phyloP scores from a whole-genome alignment of 2,888 invertebrate species.

The Nipponacmea schrenckii region DNA sequence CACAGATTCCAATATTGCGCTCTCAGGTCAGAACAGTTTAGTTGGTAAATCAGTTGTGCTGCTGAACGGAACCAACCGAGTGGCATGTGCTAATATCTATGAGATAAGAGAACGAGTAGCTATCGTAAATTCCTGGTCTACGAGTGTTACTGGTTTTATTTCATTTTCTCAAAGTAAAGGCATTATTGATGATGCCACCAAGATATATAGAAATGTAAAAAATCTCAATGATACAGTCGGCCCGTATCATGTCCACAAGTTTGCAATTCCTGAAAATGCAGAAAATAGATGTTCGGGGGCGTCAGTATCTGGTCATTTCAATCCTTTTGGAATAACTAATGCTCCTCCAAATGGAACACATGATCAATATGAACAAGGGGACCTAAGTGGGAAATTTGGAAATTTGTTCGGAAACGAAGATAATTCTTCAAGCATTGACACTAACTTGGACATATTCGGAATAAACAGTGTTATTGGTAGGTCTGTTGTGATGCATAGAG shows the following conservation, averaged over 20 bases:
- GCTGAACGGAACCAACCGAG: conserved; percentile 75
- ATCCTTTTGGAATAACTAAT: conserved; percentile 73
- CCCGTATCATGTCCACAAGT: conserved; percentile 67
- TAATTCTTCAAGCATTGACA: neutral
- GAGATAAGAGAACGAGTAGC: conserved; percentile 32
- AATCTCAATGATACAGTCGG: conserved; percentile 63
- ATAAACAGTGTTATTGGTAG: conserved; percentile 82
- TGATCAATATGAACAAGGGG: conserved; percentile 89
- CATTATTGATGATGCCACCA: conserved; percentile 28
- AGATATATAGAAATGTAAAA: conserved; percentile 71
- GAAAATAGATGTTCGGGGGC: conserved; percentile 72
- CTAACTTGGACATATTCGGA: conserved; percentile 84
- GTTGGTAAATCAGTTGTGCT: conserved; percentile 86
- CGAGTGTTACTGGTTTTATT: conserved; percentile 29
- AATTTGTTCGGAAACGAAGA: conserved; percentile 76
- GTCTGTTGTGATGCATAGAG: conserved; percentile 79
- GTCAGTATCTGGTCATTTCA: conserved; percentile 76
- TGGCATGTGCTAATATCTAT: conserved; percentile 79
- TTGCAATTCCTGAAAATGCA: conserved; percentile 60
- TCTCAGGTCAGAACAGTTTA: conserved; percentile 80
- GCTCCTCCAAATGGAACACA: conserved; percentile 73
- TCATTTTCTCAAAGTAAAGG: conserved; percentile 34
- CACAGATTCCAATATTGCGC: conserved; percentile 81
- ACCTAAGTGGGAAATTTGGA: conserved; percentile 89
- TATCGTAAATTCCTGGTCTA: conserved; percentile 25